A percentile compares a stretch with the other conserved stretches of the same genome.
Conservation (phyloP, 2,888 invertebrate species). For the Dilophus febrilis region DNA sequence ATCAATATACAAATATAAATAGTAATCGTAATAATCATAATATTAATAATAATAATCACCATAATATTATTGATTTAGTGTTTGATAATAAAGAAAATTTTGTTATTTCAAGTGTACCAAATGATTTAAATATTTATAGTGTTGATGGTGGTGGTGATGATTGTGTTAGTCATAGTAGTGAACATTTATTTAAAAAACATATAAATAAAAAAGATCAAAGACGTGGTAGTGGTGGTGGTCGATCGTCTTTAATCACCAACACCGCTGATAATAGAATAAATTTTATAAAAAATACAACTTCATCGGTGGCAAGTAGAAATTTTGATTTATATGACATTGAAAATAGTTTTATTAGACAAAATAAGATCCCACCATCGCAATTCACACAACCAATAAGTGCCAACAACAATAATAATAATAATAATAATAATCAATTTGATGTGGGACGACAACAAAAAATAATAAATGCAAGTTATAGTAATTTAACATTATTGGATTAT, state of each 20-base stretch:
- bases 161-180: background rate
- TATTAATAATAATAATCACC: background rate
- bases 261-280: conserved; percentile 4
- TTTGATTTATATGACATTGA: conserved; percentile 26
- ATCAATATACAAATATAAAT: background rate
- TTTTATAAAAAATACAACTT: background rate
- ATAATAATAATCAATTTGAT: background rate
- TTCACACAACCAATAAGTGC: background rate
- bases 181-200: conserved; percentile 15
- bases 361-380: background rate
- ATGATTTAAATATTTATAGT: conserved; percentile 46
- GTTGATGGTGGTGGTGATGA: conserved; percentile 23
- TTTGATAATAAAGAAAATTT: conserved; percentile 7
- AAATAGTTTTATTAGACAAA: background rate
- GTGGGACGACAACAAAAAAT: conserved; percentile 11
- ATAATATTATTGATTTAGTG: background rate
- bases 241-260: conserved; percentile 11
- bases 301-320: conserved; percentile 25
- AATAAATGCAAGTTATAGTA: conserved; percentile 43
- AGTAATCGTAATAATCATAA: background rate
- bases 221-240: background rate
- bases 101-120: conserved; percentile 40
- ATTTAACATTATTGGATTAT: conserved; percentile 41
- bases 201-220: conserved; percentile 7
- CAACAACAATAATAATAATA: no score